These are phyloP conservation scores for Pseudomyrmex dendroicus DNA, from an alignment of 1,140 invertebrate species.

Conservation along the genomic window DNA sequence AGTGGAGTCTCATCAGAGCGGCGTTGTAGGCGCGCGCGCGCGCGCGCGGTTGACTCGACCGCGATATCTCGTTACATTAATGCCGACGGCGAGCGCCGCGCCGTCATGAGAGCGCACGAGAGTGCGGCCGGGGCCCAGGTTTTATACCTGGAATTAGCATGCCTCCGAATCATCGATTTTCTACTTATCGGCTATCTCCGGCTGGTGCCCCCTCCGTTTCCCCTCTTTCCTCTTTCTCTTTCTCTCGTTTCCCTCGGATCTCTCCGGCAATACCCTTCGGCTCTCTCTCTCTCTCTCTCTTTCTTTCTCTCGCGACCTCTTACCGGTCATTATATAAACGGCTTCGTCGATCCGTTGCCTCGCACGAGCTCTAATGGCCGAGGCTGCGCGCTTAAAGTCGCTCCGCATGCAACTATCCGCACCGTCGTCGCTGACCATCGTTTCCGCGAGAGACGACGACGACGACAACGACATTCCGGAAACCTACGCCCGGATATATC, in stretches of 20 bases:
- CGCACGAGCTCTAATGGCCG: conserved; percentile 65
- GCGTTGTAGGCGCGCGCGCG: conserved; percentile 30
- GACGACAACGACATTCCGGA: conserved; percentile 12
- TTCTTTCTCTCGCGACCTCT: conserved; percentile 61
- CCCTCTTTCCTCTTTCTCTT: neutral
- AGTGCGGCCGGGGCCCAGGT: conserved; percentile 52
- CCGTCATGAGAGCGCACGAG: conserved; percentile 63
- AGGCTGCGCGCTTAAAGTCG: conserved; percentile 63
- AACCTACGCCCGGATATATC: conserved; percentile 29
- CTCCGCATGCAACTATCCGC: conserved; percentile 32
- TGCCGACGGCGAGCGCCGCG: conserved; percentile 67
- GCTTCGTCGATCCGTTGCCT: conserved; percentile 50
- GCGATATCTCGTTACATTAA: conserved; percentile 73
- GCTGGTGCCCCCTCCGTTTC: conserved; percentile 20
- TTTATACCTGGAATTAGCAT: conserved; percentile 74
- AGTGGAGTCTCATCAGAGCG: conserved; percentile 62
- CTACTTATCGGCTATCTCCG: conserved; percentile 75
- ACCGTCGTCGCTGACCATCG: conserved; percentile 5
- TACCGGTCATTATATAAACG: conserved; percentile 71
- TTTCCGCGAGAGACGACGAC: conserved; percentile 47
- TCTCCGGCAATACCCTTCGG: conserved; percentile 20
- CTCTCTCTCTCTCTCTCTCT: no score
- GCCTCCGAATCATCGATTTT: conserved; percentile 77
- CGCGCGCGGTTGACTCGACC: conserved; percentile 48
- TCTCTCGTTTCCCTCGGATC: neutral